Conservation (phyloP, 2,888 invertebrate genomes). For the Lacanobia wlatinum region DNA sequence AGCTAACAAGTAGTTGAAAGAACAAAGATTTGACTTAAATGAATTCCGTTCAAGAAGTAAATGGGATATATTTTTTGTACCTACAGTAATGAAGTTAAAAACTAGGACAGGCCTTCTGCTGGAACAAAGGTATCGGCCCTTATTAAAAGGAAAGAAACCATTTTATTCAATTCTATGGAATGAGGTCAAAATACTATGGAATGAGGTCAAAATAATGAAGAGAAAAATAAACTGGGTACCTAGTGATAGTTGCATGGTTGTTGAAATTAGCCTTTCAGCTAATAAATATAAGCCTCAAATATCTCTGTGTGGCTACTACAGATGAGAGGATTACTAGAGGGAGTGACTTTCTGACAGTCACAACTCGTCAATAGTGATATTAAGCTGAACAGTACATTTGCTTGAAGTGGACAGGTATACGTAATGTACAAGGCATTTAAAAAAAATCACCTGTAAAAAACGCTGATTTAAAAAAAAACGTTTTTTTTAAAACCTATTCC, state of each 20-base stretch:
- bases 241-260: constrained; percentile 10
- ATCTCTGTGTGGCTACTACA: neutral
- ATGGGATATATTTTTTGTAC: constrained; percentile 13
- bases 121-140: constrained; percentile 15
- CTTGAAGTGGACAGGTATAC: neutral
- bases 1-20: constrained; percentile 41
- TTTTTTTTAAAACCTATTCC: no score
- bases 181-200: constrained; percentile 20
- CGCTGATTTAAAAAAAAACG: no score
- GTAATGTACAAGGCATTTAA: neutral
- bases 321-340: neutral
- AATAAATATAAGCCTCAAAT: constrained; percentile 3
- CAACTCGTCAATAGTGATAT: neutral
- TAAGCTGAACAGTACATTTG: neutral
- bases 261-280: constrained; percentile 27
- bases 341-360: neutral
- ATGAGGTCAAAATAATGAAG: constrained; percentile 23
- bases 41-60: constrained; percentile 28
- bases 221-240: neutral
- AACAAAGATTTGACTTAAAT: constrained; percentile 37
- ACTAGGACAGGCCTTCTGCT: constrained; percentile 34
- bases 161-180: constrained; percentile 23
- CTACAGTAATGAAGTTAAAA: constrained; percentile 28
- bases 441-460: no score
- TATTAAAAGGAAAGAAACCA: constrained; percentile 5